Evolutionary conservation across 1,140 invertebrate genomes (phyloP).

Genomic region (Anastrepha obliqua): DNA sequence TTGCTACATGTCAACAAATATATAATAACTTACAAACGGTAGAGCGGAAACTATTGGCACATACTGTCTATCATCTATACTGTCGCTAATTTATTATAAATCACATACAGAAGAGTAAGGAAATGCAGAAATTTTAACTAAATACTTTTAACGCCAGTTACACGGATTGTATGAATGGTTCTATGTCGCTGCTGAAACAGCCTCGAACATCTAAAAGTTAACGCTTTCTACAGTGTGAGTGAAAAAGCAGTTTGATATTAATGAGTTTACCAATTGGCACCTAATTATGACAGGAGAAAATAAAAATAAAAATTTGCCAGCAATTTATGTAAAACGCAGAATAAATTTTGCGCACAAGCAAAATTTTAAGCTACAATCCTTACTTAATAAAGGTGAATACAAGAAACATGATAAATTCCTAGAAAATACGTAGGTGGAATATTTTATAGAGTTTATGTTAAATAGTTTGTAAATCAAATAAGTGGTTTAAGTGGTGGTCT

Average conservation of each 20-base stretch:
- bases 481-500: neutral
- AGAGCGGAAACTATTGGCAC: too few species aligned
- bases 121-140: too few species aligned
- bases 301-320: neutral
- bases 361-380: conserved; percentile 57
- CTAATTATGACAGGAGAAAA: neutral
- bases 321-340: conserved; percentile 2
- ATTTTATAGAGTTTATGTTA: conserved; percentile 1
- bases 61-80: too few species aligned
- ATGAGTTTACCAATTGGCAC: neutral
- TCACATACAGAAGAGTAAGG: too few species aligned
- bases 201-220: neutral
- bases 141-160: too few species aligned
- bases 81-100: too few species aligned
- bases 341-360: conserved; percentile 66
- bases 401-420: neutral
- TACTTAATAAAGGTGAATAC: neutral
- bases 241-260: neutral
- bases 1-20: too few species aligned
- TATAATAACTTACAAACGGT: too few species aligned
- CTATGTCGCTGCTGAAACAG: too few species aligned
- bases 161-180: too few species aligned
- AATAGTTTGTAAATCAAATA: neutral
- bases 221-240: neutral
- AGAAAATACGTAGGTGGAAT: neutral